A percentile compares a stretch with the other conserved stretches of the same genome.
These are phyloP conservation scores for Peromyscus aztecus DNA, from an alignment of 2,797 vertebrate genomes.

Conservation along the genomic window DNA sequence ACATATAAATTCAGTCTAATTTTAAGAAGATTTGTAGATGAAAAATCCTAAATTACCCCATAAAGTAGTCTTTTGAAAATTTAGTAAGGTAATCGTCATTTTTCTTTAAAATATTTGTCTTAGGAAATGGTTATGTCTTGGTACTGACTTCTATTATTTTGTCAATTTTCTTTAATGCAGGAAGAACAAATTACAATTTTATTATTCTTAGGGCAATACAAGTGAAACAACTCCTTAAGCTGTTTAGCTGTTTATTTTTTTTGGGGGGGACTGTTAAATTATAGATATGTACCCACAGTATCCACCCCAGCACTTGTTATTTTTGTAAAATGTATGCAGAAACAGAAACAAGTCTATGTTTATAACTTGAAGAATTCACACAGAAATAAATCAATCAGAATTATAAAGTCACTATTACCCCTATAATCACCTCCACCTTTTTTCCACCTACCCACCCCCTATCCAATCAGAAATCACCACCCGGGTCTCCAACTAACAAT, in stretches of 20 bases:
- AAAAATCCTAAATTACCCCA: neutral
- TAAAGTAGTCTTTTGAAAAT: neutral
- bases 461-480: neutral
- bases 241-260: neutral
- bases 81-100: neutral
- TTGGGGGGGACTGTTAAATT: neutral
- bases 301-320: neutral
- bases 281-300: neutral
- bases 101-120: neutral
- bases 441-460: accelerated
- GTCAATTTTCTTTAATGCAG: neutral
- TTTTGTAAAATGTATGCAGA: neutral
- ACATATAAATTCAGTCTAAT: neutral
- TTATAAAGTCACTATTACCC: neutral
- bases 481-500: neutral
- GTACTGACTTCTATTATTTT: conserved; percentile 15
- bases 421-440: too few species aligned
- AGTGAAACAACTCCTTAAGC: neutral
- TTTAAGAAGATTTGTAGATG: neutral
- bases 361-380: neutral
- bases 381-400: neutral
- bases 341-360: neutral
- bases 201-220: neutral
- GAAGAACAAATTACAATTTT: neutral
- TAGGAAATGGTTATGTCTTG: neutral